Evolutionary conservation across 1,140 invertebrate genomes (phyloP), one percentile per base, ranked within the genome.

Genomic region (Forficula auricularia): DNA sequence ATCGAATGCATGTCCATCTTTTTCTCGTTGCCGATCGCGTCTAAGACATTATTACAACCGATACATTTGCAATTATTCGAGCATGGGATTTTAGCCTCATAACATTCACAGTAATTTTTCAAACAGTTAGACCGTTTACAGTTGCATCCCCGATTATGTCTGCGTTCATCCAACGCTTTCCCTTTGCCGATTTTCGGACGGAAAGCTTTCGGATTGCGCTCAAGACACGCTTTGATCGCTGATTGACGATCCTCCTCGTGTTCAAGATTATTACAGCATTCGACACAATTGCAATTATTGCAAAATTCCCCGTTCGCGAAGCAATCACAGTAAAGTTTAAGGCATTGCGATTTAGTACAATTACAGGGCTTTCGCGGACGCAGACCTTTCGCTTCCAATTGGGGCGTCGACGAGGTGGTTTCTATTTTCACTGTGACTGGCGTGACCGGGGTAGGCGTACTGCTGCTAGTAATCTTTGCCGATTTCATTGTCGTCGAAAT

Each of bases 71-170:
- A 39, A 10, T 19, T 39, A 19, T 39, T 20, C 18, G 38, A 19
- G 18, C 38, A 79, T 48, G 72, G 64, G 39, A 79, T 78, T 57
- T 78, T 78, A n/a, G 75, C 77, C 71, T 79, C 77, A 56, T 77
- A 79, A 54, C 76, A 79, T 63, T 80, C 76, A 59, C 76, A 79
- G 52, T 79, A 79, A 56, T 80, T 80, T 56, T 79, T 79, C 7
- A 80, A 54, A 57, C 76, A 79, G 16, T 73, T 73, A 32, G 73
- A 76, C 39, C 75, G 56, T 56, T 78, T 77, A 56, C 76, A 79
- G 49, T 80, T 75, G 54, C 76, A 79, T n/a, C 76, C 76, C 60
- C 77, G 79, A 43, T 74, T 74, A 52, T 80, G 77, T 20, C 70
- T 51, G 19, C 70, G 48, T 51, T 71, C 70, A 41, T 52, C 48